These are phyloP conservation scores for Coenonympha arcania DNA, from an alignment of 2,888 invertebrate genomes.

Conservation along the genomic window DNA sequence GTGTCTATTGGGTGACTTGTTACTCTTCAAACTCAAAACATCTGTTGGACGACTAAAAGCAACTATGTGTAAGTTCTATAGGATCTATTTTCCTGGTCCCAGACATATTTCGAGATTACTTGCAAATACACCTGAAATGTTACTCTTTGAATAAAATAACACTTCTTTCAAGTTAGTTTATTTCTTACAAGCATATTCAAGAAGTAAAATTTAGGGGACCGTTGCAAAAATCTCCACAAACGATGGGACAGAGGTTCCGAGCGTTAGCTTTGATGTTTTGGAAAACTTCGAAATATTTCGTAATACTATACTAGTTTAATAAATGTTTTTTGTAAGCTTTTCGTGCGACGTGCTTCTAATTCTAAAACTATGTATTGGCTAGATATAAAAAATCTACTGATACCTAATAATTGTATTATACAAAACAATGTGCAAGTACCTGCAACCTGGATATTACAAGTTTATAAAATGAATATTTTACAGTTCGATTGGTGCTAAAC, in stretches of 20 bases:
- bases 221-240: no score
- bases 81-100: no score
- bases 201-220: no score
- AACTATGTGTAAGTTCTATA: background rate
- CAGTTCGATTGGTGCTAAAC: background rate
- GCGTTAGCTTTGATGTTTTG: no score
- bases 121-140: no score
- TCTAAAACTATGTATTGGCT: constrained; percentile 18
- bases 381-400: constrained; percentile 5
- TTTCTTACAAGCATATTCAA: no score
- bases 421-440: constrained; percentile 1
- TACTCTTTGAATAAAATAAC: no score
- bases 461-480: background rate
- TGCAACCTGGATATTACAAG: background rate
- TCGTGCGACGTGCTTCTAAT: constrained; percentile 25
- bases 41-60: constrained; percentile 5
- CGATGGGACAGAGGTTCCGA: no score
- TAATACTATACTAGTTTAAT: background rate
- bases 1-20: background rate
- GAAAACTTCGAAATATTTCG: background rate
- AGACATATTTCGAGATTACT: constrained; percentile 16
- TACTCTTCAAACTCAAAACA: background rate
- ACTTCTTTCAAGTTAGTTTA: no score
- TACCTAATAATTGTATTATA: background rate
- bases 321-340: constrained; percentile 8